Conservation (phyloP, 1,140 invertebrate genomes). For the roundworm (Caenorhabditis elegans) region WBcel235 BX284605.5:2474501-2475000, state of each 20-base stretch:
- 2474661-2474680: constrained; percentile 39
- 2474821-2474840: not conserved
- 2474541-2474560: constrained; percentile 46
- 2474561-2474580: constrained; percentile 49
- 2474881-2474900: constrained; percentile 36
- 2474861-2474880: not conserved
- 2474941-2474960: constrained; percentile 19
- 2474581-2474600: constrained; percentile 52
- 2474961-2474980: too few species aligned
- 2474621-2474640: constrained; percentile 44
- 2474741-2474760: constrained; percentile 2
- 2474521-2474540: not conserved
- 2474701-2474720: constrained; percentile 18
- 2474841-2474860: not conserved
- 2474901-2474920: constrained; percentile 37
- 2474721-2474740: constrained; percentile 37
- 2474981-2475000: too few species aligned
- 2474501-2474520: constrained; percentile 49
- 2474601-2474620: constrained; percentile 51
- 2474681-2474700: constrained; percentile 17
- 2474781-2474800: constrained; percentile 38
- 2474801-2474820: not conserved
- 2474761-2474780: constrained; percentile 28
- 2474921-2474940: not conserved
- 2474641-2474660: constrained; percentile 39